Percentiles rank a stretch among this genome's conserved stretches.
Evolutionary conservation across 2,797 vertebrate genomes (phyloP).

Genomic region (Botia kubotai): DNA sequence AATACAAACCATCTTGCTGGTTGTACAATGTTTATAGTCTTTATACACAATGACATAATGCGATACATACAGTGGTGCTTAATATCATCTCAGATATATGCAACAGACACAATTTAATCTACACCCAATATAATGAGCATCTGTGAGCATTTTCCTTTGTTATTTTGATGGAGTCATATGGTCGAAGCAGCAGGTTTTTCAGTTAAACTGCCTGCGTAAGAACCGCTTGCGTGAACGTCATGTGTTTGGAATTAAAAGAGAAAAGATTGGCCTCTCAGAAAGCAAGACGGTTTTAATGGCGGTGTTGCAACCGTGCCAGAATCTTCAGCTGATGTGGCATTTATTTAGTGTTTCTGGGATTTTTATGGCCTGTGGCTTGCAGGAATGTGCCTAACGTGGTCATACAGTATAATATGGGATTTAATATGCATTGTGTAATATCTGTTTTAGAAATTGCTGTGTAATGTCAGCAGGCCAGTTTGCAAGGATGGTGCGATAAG

Average conservation of each 20-base stretch:
- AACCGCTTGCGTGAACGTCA: slow-evolving; percentile 1
- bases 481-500: slow-evolving; percentile 14
- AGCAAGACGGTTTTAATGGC: neutral
- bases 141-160: neutral
- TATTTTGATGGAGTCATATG: slow-evolving; percentile 9
- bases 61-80: slow-evolving; percentile 19
- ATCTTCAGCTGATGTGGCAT: slow-evolving; percentile 7
- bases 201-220: neutral
- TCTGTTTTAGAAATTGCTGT: neutral
- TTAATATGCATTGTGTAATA: neutral
- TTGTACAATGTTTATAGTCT: neutral
- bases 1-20: neutral
- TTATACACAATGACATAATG: slow-evolving; percentile 45
- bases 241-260: slow-evolving; percentile 29
- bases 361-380: neutral
- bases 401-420: neutral
- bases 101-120: slow-evolving; percentile 11
- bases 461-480: slow-evolving; percentile 18
- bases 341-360: slow-evolving; percentile 3
- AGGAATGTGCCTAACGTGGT: slow-evolving; percentile 15
- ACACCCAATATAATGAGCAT: neutral
- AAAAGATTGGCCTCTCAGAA: neutral
- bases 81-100: slow-evolving; percentile 28
- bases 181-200: neutral
- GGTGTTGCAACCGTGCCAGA: slow-evolving; percentile 3